Percentiles rank a stretch among this genome's conserved stretches.
Conservation (phyloP, 2,888 invertebrate species). For the Toxonevra muliebris region DNA sequence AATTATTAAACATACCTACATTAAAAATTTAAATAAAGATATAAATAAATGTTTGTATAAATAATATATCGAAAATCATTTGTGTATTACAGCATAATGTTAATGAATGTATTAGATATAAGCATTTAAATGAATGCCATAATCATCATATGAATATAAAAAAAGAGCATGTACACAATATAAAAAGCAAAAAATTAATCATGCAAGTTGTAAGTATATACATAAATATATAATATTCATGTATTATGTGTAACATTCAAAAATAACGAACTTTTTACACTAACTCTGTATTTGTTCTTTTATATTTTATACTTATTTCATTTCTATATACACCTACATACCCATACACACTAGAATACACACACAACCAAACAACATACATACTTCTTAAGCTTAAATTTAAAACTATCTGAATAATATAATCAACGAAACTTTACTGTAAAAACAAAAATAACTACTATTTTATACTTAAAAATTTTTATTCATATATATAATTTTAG, state of each 20-base stretch:
- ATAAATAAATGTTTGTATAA: neutral
- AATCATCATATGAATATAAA: neutral
- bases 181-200: neutral
- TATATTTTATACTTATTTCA: neutral
- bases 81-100: neutral
- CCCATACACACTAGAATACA: neutral
- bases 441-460: no score
- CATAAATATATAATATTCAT: neutral
- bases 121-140: no score
- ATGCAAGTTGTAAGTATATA: slow-evolving; percentile 1
- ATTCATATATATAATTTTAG: no score
- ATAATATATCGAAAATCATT: neutral
- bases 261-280: neutral
- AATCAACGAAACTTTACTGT: no score
- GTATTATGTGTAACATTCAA: neutral
- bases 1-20: no score
- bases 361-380: neutral
- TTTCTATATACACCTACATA: neutral
- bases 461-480: no score
- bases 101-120: no score
- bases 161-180: neutral
- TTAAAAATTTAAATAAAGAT: neutral
- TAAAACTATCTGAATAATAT: no score
- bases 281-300: neutral
- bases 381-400: no score